Evolutionary conservation across 2,113 vertebrate species (phyloP).

Genomic region (Sorex fumeus): DNA sequence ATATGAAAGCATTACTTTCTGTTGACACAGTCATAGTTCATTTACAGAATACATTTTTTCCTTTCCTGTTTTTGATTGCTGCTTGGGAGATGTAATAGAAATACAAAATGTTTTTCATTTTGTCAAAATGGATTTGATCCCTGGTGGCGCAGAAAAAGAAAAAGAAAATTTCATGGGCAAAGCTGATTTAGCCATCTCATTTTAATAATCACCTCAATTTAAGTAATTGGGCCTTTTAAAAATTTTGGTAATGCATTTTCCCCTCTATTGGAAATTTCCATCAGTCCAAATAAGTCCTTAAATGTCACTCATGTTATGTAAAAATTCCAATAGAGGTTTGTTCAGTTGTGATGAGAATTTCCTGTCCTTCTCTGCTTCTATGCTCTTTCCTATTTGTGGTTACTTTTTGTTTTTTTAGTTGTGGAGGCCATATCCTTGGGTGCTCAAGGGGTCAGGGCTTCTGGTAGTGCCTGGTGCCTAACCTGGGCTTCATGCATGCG

Average conservation of each 20-base stretch:
- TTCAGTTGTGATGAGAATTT: conserved; percentile 73
- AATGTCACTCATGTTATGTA: conserved; percentile 55
- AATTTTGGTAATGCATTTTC: conserved; percentile 65
- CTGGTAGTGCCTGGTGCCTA: no score
- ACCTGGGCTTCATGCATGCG: no score
- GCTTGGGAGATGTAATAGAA: conserved; percentile 45
- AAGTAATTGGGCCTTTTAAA: no score
- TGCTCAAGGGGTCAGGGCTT: no score
- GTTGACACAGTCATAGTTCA: conserved; percentile 10
- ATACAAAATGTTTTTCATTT: conserved; percentile 49
- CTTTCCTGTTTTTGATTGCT: conserved; percentile 45
- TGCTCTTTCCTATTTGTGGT: conserved; percentile 67
- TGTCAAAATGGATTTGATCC: no score
- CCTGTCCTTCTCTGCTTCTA: conserved; percentile 45
- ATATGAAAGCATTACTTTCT: background rate
- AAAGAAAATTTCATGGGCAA: no score
- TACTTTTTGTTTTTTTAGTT: conserved; percentile 32
- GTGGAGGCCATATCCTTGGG: no score
- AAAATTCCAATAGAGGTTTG: conserved; percentile 68
- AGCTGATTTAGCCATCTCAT: conserved; percentile 8
- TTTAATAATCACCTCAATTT: background rate
- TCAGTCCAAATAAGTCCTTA: conserved; percentile 65
- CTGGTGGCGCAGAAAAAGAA: no score
- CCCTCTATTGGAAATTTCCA: conserved; percentile 66
- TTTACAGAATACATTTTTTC: conserved; percentile 52